Conservation (phyloP, 2,888 invertebrate genomes). For the Abrostola triplasia region DNA sequence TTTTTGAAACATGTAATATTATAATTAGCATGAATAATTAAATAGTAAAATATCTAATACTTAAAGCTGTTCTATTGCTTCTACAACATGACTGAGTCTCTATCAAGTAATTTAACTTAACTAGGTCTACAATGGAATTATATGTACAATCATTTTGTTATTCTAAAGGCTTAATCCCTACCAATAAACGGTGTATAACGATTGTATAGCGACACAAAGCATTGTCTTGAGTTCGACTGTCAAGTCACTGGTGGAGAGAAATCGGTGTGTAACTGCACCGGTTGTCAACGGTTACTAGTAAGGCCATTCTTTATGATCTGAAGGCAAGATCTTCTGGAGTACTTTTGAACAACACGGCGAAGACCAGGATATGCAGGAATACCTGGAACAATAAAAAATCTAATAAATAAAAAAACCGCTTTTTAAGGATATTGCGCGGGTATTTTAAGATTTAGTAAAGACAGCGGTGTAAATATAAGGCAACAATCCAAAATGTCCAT, state of each 20-base stretch:
- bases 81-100: slow-evolving; percentile 22
- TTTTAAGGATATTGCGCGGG: too few species aligned
- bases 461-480: too few species aligned
- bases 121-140: slow-evolving; percentile 23
- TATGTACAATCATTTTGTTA: slow-evolving; percentile 25
- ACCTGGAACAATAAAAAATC: slow-evolving; percentile 80
- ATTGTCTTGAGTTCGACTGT: too few species aligned
- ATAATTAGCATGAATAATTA: neutral
- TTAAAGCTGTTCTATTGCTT: slow-evolving; percentile 46
- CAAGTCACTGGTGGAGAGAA: too few species aligned
- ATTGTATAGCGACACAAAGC: too few species aligned
- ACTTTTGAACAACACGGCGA: slow-evolving; percentile 93
- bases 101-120: slow-evolving; percentile 35
- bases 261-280: too few species aligned
- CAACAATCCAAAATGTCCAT: too few species aligned
- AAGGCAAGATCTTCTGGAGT: slow-evolving; percentile 81
- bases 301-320: too few species aligned
- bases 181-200: too few species aligned
- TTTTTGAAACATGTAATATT: too few species aligned
- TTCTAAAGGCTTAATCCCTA: slow-evolving; percentile 12
- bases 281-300: too few species aligned
- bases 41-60: slow-evolving; percentile 5
- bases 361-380: slow-evolving; percentile 94
- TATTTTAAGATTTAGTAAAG: too few species aligned
- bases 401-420: neutral